Conservation (phyloP, 2,888 invertebrate genomes). For the Acrocyrtus sp. region DNA sequence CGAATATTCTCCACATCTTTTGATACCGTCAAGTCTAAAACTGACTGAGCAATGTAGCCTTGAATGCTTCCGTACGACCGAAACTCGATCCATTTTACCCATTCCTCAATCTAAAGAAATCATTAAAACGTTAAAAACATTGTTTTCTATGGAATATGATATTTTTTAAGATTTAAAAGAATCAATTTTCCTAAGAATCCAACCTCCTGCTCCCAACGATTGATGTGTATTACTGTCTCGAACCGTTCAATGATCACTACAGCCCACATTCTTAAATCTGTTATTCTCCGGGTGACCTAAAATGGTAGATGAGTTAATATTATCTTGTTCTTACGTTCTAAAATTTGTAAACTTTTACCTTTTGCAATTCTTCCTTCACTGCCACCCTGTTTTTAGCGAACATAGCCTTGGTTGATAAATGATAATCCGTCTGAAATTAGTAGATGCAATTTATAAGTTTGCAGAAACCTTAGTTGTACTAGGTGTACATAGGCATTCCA, state of each 20-base stretch:
- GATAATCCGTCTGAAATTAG: slow-evolving; percentile 40
- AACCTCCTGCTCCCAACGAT: slow-evolving; percentile 62
- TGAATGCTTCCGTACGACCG: slow-evolving; percentile 59
- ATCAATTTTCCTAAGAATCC: background rate
- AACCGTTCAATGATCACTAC: slow-evolving; percentile 50
- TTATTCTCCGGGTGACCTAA: slow-evolving; percentile 39
- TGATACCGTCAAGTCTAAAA: slow-evolving; percentile 43
- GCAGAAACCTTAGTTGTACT: too few relatives aligned
- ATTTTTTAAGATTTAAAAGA: background rate
- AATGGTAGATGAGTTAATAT: background rate
- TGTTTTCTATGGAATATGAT: too few relatives aligned
- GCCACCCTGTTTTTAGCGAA: slow-evolving; percentile 33
- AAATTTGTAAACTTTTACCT: slow-evolving; percentile 17
- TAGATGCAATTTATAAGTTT: slow-evolving; percentile 11
- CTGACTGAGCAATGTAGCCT: slow-evolving; percentile 57
- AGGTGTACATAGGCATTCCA: too few relatives aligned
- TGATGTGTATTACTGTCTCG: slow-evolving; percentile 55
- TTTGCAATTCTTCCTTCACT: slow-evolving; percentile 44
- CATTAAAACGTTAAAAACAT: background rate
- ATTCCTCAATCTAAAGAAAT: slow-evolving; percentile 52
- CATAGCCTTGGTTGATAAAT: slow-evolving; percentile 16
- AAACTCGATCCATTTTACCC: slow-evolving; percentile 61
- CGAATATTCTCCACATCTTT: slow-evolving; percentile 50
- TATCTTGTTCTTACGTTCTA: too few relatives aligned
- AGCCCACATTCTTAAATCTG: slow-evolving; percentile 54